These are phyloP conservation scores for Drosophila atripex DNA, from an alignment of 2,888 invertebrate species.

Conservation along the genomic window DNA sequence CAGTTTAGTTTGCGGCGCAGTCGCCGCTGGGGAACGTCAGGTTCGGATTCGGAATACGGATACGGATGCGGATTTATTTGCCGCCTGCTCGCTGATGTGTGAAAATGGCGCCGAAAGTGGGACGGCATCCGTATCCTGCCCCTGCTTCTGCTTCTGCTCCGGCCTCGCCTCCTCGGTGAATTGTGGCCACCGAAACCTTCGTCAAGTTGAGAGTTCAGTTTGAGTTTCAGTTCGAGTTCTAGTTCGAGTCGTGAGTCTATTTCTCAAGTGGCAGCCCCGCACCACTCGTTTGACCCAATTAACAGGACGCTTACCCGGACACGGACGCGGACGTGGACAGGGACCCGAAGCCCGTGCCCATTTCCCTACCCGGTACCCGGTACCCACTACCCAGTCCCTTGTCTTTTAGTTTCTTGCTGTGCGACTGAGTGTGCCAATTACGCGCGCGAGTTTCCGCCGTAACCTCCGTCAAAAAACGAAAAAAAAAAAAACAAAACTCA, in stretches of 20 bases:
- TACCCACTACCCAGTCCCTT: conserved; percentile 18
- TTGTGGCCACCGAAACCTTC: conserved; percentile 58
- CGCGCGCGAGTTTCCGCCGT: conserved; percentile 71
- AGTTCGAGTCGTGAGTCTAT: conserved; percentile 59
- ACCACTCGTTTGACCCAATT: conserved; percentile 73
- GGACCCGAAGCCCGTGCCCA: conserved; percentile 19
- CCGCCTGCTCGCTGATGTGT: conserved; percentile 79
- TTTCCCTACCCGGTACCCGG: conserved; percentile 36
- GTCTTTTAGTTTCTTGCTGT: conserved; percentile 14
- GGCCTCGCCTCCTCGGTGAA: conserved; percentile 30
- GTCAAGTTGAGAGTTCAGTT: conserved; percentile 58
- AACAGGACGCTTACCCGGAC: conserved; percentile 49
- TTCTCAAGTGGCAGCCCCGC: conserved; percentile 63
- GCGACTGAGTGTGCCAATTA: conserved; percentile 73
- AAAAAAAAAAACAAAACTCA: conserved; percentile 1
- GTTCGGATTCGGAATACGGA: conserved; percentile 18
- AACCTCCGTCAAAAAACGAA: conserved; percentile 50
- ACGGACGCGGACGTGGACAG: conserved; percentile 7
- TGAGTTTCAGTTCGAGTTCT: conserved; percentile 30
- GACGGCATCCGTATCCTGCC: conserved; percentile 46
- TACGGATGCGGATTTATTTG: conserved; percentile 75
- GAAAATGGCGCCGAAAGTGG: conserved; percentile 75
- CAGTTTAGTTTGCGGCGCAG: conserved; percentile 78
- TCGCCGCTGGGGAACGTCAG: conserved; percentile 74
- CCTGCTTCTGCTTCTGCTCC: conserved; percentile 1